Evolutionary conservation across 35 echinoderm and acorn worm species (phyloP).

Genomic region (Hemicentrotus pulcherrimus): DNA sequence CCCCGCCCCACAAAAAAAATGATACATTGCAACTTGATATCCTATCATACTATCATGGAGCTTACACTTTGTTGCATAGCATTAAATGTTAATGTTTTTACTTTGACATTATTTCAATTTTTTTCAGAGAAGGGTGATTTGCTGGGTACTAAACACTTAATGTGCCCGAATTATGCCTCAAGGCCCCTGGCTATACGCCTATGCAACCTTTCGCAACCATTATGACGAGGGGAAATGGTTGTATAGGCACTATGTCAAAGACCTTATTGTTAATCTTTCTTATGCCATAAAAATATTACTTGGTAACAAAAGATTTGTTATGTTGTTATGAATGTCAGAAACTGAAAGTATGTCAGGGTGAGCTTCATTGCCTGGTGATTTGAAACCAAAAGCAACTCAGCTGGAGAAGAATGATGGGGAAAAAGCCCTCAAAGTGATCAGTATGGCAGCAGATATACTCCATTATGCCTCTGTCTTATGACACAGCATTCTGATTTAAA

Average conservation of each 20-base stretch:
- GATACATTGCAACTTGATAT: no score
- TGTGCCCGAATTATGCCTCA: neutral
- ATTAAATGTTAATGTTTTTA: no score
- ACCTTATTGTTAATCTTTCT: neutral
- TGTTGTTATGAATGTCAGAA: slow-evolving; percentile 3
- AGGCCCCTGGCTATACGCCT: neutral
- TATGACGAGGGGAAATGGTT: neutral
- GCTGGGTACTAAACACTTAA: neutral
- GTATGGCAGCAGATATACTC: neutral
- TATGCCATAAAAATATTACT: neutral
- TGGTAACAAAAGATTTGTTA: neutral
- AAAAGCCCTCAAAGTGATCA: neutral
- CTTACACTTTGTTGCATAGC: no score
- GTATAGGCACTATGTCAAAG: neutral
- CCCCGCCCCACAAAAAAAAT: no score
- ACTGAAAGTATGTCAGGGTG: slow-evolving; percentile 8
- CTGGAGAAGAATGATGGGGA: neutral
- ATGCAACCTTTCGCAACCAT: neutral
- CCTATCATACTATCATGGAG: no score
- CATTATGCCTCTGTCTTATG: neutral
- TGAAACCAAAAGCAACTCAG: neutral
- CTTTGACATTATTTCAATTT: no score
- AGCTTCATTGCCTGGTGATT: neutral
- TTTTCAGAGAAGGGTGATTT: no score
- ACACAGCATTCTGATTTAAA: no score